These are phyloP conservation scores for Prunella himalayana DNA, from an alignment of 2,113 vertebrate genomes.

Conservation along the genomic window DNA sequence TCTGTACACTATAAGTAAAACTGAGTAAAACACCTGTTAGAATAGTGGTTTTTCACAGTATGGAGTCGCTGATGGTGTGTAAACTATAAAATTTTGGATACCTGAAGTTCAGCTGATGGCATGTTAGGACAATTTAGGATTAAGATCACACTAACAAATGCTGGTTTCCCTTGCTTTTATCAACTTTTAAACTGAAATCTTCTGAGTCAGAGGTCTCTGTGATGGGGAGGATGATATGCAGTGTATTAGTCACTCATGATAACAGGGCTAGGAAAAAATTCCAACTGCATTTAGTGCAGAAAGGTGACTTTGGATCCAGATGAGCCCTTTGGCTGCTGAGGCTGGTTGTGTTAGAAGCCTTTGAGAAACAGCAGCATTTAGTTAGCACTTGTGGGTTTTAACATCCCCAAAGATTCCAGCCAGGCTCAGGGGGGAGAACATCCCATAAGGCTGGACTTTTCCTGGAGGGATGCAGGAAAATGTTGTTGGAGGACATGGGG, in stretches of 20 bases:
- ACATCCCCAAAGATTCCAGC: not conserved
- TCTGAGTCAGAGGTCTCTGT: not conserved
- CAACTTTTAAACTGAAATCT: not conserved
- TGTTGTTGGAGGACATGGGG: not conserved
- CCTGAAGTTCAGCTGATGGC: not conserved
- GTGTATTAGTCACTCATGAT: not conserved
- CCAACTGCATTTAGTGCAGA: not conserved
- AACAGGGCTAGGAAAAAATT: not conserved
- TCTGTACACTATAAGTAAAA: not conserved
- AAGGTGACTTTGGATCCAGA: conserved; percentile 2
- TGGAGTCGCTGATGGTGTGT: rapidly evolving
- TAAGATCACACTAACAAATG: not conserved
- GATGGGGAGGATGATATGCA: not conserved
- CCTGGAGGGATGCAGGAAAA: not conserved
- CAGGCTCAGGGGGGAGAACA: rapidly evolving
- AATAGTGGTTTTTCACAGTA: not conserved
- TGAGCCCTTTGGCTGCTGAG: not conserved
- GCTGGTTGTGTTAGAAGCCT: not conserved
- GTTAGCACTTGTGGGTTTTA: not conserved
- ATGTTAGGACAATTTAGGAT: not conserved
- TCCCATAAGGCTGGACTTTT: not conserved
- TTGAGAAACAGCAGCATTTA: not conserved
- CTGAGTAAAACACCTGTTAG: not conserved
- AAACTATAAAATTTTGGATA: not conserved
- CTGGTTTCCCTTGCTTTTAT: not conserved